Base-by-base conservation (phyloP, 2,888 invertebrate genomes). In the Idaea aversata region DNA sequence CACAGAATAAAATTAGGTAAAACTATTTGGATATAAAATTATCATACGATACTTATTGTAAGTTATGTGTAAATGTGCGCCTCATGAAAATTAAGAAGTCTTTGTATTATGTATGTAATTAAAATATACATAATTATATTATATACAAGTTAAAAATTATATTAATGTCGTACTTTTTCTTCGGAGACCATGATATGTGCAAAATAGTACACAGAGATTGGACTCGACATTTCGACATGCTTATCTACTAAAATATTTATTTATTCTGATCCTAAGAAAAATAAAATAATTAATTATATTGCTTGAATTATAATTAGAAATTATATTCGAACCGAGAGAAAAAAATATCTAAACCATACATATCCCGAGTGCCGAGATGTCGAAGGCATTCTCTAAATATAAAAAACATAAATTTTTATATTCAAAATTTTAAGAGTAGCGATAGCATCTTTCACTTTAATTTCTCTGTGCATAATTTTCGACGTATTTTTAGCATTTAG, bases 51-150 rank as follows among this genome's bases (percentile, higher is more conserved):
- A 90, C 77, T 85, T 86, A 85, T 77, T 85, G 88, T 91, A 91
- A 90, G 88, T 83, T 87, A 89, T 84, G 88, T 92, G 89, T 93
- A 90, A 83, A 83, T 90, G 91, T 89, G 88, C 88, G 93, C 91
- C 92, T 92, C 91, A 86, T 88, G 87, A 76, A 90, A 89, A 86
- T 88, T 90, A 90, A 91, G 86, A 88, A 88, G 81, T 92, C 91
- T 92, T 93, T 92, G 93, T 93, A 92, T 87, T 90, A 83, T 90
- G 88, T 91, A 90, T 91, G 88, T 91, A 91, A 90, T 86, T 89
- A 83, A 92, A 90, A 87, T 92, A 92, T 92, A 93, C 91, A 92
- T 90, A 77, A 80, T 76, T 82, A 90, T 91, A 91, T 90, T 91
- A 91, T 91, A 72, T 91, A 93, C 92, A 92, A 87, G 88, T 91